phyloP scores from a whole-genome alignment of 2,888 invertebrate genomes.

The Andrena trimmerana region DNA sequence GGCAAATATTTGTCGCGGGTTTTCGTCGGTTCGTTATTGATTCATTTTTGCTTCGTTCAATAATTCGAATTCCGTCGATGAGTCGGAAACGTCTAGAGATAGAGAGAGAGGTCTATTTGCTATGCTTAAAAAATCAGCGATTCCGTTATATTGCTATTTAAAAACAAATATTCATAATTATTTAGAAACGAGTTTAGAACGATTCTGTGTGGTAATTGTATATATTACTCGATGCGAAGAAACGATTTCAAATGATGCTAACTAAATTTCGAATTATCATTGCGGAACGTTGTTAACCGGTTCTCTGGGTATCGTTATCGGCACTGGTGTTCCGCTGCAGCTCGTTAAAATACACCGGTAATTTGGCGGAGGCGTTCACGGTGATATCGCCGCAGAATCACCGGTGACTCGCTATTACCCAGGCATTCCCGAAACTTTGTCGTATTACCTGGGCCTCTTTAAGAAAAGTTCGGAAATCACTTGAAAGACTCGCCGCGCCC shows the following conservation, averaged over 20 bases:
- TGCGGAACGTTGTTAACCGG: slow-evolving; percentile 3
- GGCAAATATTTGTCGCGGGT: slow-evolving; percentile 63
- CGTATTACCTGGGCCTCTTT: slow-evolving; percentile 43
- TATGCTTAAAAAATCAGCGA: background rate
- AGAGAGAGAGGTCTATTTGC: background rate
- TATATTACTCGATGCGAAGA: background rate
- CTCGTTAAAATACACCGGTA: slow-evolving; percentile 35
- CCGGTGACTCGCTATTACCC: slow-evolving; percentile 30
- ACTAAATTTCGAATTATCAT: slow-evolving; percentile 20
- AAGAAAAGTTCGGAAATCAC: slow-evolving; percentile 53
- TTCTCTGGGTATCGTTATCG: slow-evolving; percentile 17
- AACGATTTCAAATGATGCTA: background rate
- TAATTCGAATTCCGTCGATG: background rate
- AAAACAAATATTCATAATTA: too few relatives aligned
- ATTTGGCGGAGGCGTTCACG: slow-evolving; percentile 29
- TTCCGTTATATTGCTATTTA: too few relatives aligned
- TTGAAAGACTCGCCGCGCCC: slow-evolving; percentile 30
- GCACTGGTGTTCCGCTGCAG: background rate
- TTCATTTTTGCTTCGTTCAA: slow-evolving; percentile 34
- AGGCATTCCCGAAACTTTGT: slow-evolving; percentile 42
- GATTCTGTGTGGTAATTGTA: background rate
- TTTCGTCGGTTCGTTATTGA: slow-evolving; percentile 50
- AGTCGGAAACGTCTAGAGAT: too few relatives aligned
- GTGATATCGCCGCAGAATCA: slow-evolving; percentile 30
- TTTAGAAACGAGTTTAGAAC: background rate